Evolutionary conservation across 2,797 vertebrate genomes (phyloP), one percentile per base, ranked within the genome.

Genomic region (Diplodus puntazzo): DNA sequence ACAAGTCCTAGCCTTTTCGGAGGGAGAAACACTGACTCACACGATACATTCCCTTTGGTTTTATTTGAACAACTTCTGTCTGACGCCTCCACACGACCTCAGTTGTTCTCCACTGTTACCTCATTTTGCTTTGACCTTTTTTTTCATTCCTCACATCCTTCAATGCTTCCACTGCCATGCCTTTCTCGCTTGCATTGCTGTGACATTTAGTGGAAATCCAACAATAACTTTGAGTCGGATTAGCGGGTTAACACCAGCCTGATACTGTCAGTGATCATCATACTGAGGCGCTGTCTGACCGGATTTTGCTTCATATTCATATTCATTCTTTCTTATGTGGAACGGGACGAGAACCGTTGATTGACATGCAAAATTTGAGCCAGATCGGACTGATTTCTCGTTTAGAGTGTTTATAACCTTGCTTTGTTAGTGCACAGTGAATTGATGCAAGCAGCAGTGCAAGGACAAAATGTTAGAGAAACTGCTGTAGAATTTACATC

Each of bases 31-130:
- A 67, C 75, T 52, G 69, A 86, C 57, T 80, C 67, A 83, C 69
- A 82, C 81, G 43, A 48, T 53, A 91, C 92, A 92, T 95, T 94
- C 90, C 92, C 74, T 72, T 83, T 66, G 62, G 20, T 73, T 88
- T 87, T 75, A 82, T 80, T 86, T 63, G 1, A 74, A 81, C 68
- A 75, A n/a, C 30, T 11, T 79, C 55, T 59, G 53, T 80, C 57
- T 84, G 77, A 74, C 62, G 16, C 73, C 65, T 39, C 69, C 46
- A 42, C 69, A 11, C 11, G 16, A 43, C 66, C 54, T 59, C 9
- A 55, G 45, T 72, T 53, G 73, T 60, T 57, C 27, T 61, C 30
- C 21, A 69, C 57, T 64, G 62, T 81, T 54, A 66, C 64, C 77
- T 87, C 57, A 76, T 75, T 74, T 75, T 58, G 49, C 58, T 77